A percentile compares a stretch with the other conserved stretches of the same genome.
phyloP scores from a whole-genome alignment of 2,113 vertebrate genomes.

The Mixornis gularis region DNA sequence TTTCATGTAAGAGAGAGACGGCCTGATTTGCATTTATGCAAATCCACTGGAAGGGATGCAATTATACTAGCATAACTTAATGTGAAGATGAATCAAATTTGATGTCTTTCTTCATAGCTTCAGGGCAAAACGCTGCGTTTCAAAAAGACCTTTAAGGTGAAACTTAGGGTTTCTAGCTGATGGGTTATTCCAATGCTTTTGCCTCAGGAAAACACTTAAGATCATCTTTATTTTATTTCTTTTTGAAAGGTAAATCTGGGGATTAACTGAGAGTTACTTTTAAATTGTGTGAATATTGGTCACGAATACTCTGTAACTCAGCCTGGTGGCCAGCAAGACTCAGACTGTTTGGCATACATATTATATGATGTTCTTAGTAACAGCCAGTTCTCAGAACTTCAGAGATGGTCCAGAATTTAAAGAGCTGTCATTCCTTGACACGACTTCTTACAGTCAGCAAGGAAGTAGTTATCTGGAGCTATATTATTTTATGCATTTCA shows the following conservation, averaged over 20 bases:
- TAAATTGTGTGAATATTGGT: background rate
- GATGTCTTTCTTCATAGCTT: background rate
- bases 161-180: background rate
- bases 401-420: background rate
- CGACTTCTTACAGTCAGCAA: background rate
- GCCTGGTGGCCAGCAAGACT: background rate
- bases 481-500: background rate
- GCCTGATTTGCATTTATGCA: constrained; percentile 48
- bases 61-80: constrained; percentile 14
- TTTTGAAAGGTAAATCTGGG: background rate
- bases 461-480: background rate
- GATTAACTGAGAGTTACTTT: background rate
- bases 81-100: constrained; percentile 3
- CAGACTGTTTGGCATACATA: background rate
- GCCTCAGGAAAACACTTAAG: background rate
- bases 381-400: background rate
- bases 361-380: background rate
- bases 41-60: constrained; percentile 18
- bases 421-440: background rate
- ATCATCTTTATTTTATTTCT: background rate
- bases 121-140: background rate
- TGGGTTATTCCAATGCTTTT: background rate
- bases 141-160: background rate
- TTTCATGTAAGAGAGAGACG: background rate
- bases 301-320: background rate